Conservation (phyloP, 1,140 invertebrate genomes). For the Drosophila melanica region DNA sequence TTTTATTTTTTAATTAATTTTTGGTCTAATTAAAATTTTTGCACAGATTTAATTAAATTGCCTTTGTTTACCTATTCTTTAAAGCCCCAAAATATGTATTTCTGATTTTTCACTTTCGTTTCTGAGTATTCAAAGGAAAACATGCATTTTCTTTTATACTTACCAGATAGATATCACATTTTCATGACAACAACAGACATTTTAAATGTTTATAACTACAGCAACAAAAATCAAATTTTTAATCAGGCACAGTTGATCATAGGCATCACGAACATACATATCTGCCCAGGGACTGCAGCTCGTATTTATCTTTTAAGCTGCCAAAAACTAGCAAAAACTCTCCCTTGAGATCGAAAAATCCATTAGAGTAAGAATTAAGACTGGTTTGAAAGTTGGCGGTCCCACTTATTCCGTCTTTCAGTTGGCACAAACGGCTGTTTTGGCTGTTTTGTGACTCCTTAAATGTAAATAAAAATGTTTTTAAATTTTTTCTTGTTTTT, state of each 20-base stretch:
- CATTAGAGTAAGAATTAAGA: neutral
- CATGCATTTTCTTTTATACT: neutral
- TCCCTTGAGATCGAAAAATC: conserved; percentile 2
- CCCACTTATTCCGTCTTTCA: conserved; percentile 15
- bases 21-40: conserved; percentile 9
- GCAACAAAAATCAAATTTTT: neutral
- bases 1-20: neutral
- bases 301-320: conserved; percentile 2
- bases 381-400: conserved; percentile 4
- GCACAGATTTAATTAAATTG: conserved; percentile 6
- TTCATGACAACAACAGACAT: conserved; percentile 15
- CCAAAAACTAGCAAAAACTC: conserved; percentile 20
- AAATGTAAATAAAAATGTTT: neutral
- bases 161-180: conserved; percentile 1
- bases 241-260: neutral
- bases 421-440: neutral
- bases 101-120: neutral
- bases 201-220: neutral
- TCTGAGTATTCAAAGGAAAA: neutral
- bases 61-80: neutral
- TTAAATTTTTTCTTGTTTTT: neutral
- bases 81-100: conserved; percentile 13
- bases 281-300: conserved; percentile 5
- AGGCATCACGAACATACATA: conserved; percentile 10
- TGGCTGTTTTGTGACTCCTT: neutral